Evolutionary conservation across 2,113 vertebrate species (phyloP), one percentile per base, ranked within the genome.

Genomic region (Addax nasomaculatus): DNA sequence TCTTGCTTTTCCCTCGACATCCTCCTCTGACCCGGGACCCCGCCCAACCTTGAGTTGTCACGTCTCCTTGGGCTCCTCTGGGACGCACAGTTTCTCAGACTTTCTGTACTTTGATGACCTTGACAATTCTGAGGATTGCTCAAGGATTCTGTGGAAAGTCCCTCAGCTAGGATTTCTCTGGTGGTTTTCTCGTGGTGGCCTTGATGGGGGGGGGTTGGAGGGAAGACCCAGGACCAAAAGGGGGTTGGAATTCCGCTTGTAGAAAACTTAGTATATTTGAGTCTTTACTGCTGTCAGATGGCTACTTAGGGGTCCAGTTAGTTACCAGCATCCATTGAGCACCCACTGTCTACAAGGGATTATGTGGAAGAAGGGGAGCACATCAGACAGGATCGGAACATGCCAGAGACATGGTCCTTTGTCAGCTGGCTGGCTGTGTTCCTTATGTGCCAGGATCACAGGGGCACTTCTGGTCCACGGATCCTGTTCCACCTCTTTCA

Each of bases 111-210:
- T 62, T 15, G 7, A 29, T 14, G 33, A 4, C 51, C 33, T 49
- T 29, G 81, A 62, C 5, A 1, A 1, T 8, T 17, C 2, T 1
- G 3, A 49, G 60, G 49, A 10, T 21, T 1, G 58, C 23, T 6
- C 14, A 15, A 55, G 36, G 1, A 8, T 23, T 39, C 13, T 4
- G 2, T 2, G 16, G 43, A 36, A 6, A 1, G 3, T 13, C 3
- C 9, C 27, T 25, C 4, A 0, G 2, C 3, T 7, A 12, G 27
- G 2, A 4, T 10, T 27, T 8, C 17, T 80, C 67, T 2, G 11
- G 3, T 2, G 51, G 14, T 5, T 19, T 21, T 3, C 51, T 3
- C 1, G 0, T 1, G 80, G 29, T 17, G 11, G 7, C 13, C 19
- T 6, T 51, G 60, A 36, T 3, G 30, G 30, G 36, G 36, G 36